Base-by-base conservation (phyloP, 2,888 invertebrate species). In the Hoplodrina ambigua region DNA sequence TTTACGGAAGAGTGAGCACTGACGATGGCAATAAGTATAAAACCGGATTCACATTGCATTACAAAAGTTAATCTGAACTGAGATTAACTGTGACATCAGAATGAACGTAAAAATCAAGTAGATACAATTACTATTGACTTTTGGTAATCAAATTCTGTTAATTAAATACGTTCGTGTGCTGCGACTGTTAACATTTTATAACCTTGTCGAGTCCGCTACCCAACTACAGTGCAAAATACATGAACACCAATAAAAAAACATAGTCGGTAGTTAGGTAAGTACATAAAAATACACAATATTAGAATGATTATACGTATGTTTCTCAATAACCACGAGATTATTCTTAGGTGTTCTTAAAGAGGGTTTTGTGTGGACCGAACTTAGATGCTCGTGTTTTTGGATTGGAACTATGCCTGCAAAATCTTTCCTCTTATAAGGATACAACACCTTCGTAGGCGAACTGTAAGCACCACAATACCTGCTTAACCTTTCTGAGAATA, bases 1-100 rank as follows among this genome's bases (percentile, higher is more conserved):
- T 88, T 90, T 84, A 88, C 88, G 87, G 91, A 89, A 90, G 87
- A 90, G 84, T 85, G 88, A 85, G 84, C 87, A 86, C 85, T 84
- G 86, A 75, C 69, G 69, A 77, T 64, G 68, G 66, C 72, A 67
- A 67, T 69, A 64, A 78, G 68, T 69, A 80, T 89, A 88, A 87
- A 85, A 88, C 53, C 33, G 37, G 85, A 78, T 72, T 64, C 56
- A 81, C 75, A 78, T 74, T 75, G 80, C 80, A 83, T 80, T 75
- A 78, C 67, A 75, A 67, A 77, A 82, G 78, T 75, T 78, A 75
- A 74, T 69, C 67, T 66, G 57, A 56, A 58, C 44, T 33, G 59
- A 65, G 69, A 74, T 72, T 69, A 67, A 78, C 72, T 73, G 69
- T 63, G 71, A 74, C 60, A 68, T 79, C 67, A 69, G 64, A 62